A percentile compares a stretch with the other conserved stretches of the same genome.
Evolutionary conservation across 2,888 invertebrate species (phyloP).

Genomic region (Apocheima hispidaria): DNA sequence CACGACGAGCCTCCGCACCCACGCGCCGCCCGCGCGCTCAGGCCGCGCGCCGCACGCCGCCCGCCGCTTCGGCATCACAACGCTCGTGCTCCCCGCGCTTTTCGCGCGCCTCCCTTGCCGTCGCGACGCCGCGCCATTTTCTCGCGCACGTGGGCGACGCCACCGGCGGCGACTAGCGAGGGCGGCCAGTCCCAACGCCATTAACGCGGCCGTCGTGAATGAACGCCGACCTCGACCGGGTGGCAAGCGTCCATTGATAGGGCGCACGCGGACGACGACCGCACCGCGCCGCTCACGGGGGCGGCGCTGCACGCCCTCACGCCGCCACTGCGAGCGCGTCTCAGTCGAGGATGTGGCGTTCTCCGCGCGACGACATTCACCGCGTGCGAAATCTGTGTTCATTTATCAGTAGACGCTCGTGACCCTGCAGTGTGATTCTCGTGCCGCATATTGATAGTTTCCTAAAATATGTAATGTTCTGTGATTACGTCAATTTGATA

Average conservation of each 20-base stretch:
- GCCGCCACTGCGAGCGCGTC: conserved; percentile 76
- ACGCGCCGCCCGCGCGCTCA: conserved; percentile 65
- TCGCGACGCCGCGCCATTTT: conserved; percentile 84
- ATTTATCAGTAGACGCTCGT: conserved; percentile 78
- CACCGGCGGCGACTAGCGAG: conserved; percentile 64
- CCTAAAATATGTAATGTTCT: conserved; percentile 73
- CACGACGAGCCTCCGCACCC: conserved; percentile 80
- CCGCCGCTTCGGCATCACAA: conserved; percentile 66
- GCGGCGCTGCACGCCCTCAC: conserved; percentile 80
- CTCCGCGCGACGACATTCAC: conserved; percentile 78
- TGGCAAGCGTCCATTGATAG: conserved; percentile 80
- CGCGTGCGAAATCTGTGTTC: conserved; percentile 83
- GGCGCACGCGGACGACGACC: conserved; percentile 80
- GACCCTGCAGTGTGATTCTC: conserved; percentile 64
- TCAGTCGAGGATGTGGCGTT: conserved; percentile 86
- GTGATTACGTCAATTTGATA: conserved; percentile 80
- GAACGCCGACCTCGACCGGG: conserved; percentile 82
- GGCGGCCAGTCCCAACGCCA: conserved; percentile 79
- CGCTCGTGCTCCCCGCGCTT: conserved; percentile 79
- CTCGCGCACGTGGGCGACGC: conserved; percentile 84
- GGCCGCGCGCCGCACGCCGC: conserved; percentile 70
- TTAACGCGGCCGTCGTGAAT: conserved; percentile 84
- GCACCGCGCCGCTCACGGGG: conserved; percentile 68
- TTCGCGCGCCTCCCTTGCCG: conserved; percentile 82
- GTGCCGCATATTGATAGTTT: conserved; percentile 66